These are phyloP conservation scores for Mellilla xanthometata DNA, from an alignment of 2,888 invertebrate species.

Conservation along the genomic window DNA sequence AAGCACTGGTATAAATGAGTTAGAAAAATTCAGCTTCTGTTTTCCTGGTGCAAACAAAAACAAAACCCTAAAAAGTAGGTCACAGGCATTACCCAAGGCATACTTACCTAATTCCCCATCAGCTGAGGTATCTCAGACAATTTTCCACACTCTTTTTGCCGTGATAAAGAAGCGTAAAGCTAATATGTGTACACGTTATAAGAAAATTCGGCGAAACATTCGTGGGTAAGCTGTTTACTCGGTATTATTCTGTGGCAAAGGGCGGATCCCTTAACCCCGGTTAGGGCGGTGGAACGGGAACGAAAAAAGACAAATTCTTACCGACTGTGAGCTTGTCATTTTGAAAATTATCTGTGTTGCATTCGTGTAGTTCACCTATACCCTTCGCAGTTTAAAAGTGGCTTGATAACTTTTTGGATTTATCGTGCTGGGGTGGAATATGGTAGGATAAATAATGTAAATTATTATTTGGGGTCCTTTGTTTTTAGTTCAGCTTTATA, in stretches of 20 bases:
- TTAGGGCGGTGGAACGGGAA: constrained; percentile 51
- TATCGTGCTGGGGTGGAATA: neutral
- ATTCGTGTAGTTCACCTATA: neutral
- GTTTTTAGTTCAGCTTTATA: no score
- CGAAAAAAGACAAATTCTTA: constrained; percentile 55
- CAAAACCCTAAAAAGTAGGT: neutral
- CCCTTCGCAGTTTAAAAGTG: constrained; percentile 9
- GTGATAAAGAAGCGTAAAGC: constrained; percentile 19
- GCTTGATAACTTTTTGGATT: neutral
- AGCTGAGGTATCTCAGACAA: constrained; percentile 3
- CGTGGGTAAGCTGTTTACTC: constrained; percentile 35
- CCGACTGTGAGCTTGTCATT: constrained; percentile 36
- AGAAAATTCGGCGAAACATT: constrained; percentile 38
- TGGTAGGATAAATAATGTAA: neutral
- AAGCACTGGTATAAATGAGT: no score
- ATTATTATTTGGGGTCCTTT: no score
- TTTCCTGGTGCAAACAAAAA: neutral
- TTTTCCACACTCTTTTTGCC: constrained; percentile 10
- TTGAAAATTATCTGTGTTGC: constrained; percentile 11
- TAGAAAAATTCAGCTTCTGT: no score
- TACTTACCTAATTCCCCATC: constrained; percentile 8
- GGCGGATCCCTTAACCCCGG: constrained; percentile 30
- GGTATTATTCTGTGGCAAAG: neutral
- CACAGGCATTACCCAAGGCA: neutral
- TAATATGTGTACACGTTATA: constrained; percentile 29